Base-by-base conservation (phyloP, 1,140 invertebrate species). In the Odontomachus brunneus region DNA sequence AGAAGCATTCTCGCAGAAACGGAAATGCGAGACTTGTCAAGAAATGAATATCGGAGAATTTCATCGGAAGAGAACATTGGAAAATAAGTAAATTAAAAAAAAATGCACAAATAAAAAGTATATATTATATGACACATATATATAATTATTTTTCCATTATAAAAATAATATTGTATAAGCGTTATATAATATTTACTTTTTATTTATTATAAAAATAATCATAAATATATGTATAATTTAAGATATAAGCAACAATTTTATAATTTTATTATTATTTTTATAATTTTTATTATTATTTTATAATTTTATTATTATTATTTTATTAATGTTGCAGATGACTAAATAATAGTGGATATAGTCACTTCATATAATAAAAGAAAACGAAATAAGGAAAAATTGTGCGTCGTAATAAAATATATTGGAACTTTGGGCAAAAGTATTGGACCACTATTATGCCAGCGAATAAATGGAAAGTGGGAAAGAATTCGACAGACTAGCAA, bases 291-390 rank as follows among this genome's bases (percentile, higher is more conserved):
- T n/a, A n/a, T n/a, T n/a, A n/a, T n/a, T n/a, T n/a, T n/a, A n/a
- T n/a, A n/a, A n/a, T n/a, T n/a, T n/a, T n/a, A n/a, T n/a, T n/a
- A 65, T 19, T 19, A 65, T 65, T 19, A 9, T 65, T 65, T 33
- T 38, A 17, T 2, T 38, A 38, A 19, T 22, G 22, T 22, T 67
- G 48, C n/a, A 48, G n/a, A 22, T 49, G 1, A 48, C 22, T 67
- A 22, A 22, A 14, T 67, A 48, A 67, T 48, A 65, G 38, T 65
- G 24, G 33, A 65, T 3, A 19, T 38, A 17, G 17, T 65, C 7
- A 33, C 62, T 44, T n/a, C 17, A 44, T 44, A 44, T 38, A 4
- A 22, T 19, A 66, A 44, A 48, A 24, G 15, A 57, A 24, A 57
- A 57, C 9, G 53, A 55, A 57, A 67, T n/a, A n/a, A n/a, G 48